Base-by-base conservation (phyloP, 2,113 vertebrate species). In the Pipra filicauda region DNA sequence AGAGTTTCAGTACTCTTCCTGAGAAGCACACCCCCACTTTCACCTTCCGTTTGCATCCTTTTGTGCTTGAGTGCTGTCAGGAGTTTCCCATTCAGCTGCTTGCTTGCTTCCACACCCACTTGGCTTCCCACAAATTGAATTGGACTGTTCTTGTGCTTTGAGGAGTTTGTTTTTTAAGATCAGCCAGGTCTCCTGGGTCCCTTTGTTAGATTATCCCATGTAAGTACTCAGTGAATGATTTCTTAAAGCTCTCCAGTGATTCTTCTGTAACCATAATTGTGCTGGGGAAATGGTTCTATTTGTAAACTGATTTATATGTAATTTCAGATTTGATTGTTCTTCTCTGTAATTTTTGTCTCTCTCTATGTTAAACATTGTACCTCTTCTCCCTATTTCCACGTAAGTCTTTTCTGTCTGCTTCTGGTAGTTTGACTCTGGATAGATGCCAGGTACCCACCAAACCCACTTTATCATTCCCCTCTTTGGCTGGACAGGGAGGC, bases 241-340 rank as follows among this genome's bases (percentile, higher is more conserved):
- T 96, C 79, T 87, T 95, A 97, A 74, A 93, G 92, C 85, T 94
- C 93, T 94, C 85, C 76, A 89, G 88, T 95, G 90, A 92, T 97
- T 94, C 85, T 95, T 93, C 76, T 88, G 64, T 96, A 83, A 88
- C 79, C 23, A 20, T 93, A 96, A 88, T 88, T 83, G 71, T 88
- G 41, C 79, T 94, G 80, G 69, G 85, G 84, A 86, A 93, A 94
- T 43, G 64, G 52, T 91, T 93, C 79, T 93, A 58, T 95, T 95
- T 94, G 92, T 96, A 93, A 94, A 89, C 83, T 92, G 92, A 89
- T 93, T 93, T 44, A 37, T 84, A 12, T 94, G 74, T 86, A 14
- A 87, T 95, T 93, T 91, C 58, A 92, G 58, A 93, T 94, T 92
- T 87, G 70, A 73, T 95, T 35, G 55, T 95, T 90, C 5, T 91